Conservation (phyloP, 2,113 vertebrate species). For the Indicator maculatus region DNA sequence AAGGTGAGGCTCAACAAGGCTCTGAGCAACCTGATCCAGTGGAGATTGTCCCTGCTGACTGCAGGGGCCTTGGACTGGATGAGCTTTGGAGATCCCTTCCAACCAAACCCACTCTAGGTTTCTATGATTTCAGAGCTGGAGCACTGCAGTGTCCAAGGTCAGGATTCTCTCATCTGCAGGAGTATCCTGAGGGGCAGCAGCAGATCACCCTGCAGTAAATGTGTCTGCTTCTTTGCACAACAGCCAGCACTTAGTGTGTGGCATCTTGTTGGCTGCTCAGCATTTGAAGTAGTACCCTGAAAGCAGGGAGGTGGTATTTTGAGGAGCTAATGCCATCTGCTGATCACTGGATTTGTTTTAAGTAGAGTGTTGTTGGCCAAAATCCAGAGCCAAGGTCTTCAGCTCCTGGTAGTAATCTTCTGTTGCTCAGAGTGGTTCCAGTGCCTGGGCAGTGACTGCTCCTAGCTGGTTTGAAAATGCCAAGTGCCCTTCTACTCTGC, state of each 20-base stretch:
- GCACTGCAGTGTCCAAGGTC: neutral
- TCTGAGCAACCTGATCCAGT: too few species aligned
- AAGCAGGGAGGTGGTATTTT: neutral
- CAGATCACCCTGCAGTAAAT: neutral
- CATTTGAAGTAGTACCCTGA: neutral
- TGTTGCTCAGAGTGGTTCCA: neutral
- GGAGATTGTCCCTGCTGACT: too few species aligned
- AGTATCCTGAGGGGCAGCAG: neutral
- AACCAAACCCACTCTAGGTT: too few species aligned
- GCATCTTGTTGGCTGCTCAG: neutral
- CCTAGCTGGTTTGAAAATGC: neutral
- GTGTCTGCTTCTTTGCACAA: neutral
- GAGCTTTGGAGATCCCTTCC: too few species aligned
- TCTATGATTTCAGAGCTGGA: neutral
- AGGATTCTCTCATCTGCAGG: neutral
- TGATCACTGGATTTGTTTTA: neutral
- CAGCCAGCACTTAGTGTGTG: neutral
- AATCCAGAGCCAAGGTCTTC: neutral
- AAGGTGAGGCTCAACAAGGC: too few species aligned
- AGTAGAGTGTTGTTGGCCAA: neutral
- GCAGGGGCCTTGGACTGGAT: too few species aligned
- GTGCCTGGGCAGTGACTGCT: neutral
- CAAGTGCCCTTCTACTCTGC: too few species aligned
- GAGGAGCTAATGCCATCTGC: constrained; percentile 21
- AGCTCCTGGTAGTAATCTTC: neutral